Evolutionary conservation across 2,888 invertebrate species (phyloP).

Genomic region (Chrysolina haemoptera): DNA sequence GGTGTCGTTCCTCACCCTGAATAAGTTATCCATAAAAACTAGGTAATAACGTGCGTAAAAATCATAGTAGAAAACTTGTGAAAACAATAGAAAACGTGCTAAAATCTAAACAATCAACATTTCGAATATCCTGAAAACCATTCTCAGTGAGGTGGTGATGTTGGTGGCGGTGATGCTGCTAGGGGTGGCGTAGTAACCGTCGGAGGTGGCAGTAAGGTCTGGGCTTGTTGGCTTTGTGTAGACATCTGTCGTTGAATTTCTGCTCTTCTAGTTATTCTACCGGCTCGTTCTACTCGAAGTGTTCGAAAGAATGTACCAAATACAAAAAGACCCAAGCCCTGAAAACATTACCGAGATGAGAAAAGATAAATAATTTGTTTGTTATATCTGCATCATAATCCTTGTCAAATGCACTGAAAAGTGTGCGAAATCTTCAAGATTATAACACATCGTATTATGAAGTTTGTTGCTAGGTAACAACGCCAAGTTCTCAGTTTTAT

Average conservation of each 20-base stretch:
- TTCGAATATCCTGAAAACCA: not conserved
- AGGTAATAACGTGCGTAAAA: not conserved
- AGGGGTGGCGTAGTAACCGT: not conserved
- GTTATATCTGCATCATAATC: too few relatives aligned
- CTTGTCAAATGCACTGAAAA: too few relatives aligned
- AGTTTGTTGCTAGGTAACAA: too few relatives aligned
- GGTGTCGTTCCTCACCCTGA: not conserved
- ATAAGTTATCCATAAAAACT: not conserved
- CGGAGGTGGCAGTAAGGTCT: not conserved
- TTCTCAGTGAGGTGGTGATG: not conserved
- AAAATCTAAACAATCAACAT: not conserved
- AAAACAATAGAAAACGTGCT: not conserved
- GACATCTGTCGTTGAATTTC: conserved; percentile 55
- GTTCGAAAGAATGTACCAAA: conserved; percentile 75
- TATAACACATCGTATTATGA: too few relatives aligned
- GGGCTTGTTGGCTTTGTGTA: conserved; percentile 35
- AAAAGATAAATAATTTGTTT: too few relatives aligned
- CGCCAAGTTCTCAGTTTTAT: too few relatives aligned
- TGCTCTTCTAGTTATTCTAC: conserved; percentile 55
- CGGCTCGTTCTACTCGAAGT: conserved; percentile 73
- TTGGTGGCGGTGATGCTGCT: conserved; percentile 1
- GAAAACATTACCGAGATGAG: conserved; percentile 45
- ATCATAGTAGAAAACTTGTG: conserved; percentile 1
- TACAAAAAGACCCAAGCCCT: conserved; percentile 74
- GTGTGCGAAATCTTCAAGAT: too few relatives aligned